These are phyloP conservation scores for Aleiodes sp. DNA, from an alignment of 1,140 invertebrate genomes.

Conservation along the genomic window DNA sequence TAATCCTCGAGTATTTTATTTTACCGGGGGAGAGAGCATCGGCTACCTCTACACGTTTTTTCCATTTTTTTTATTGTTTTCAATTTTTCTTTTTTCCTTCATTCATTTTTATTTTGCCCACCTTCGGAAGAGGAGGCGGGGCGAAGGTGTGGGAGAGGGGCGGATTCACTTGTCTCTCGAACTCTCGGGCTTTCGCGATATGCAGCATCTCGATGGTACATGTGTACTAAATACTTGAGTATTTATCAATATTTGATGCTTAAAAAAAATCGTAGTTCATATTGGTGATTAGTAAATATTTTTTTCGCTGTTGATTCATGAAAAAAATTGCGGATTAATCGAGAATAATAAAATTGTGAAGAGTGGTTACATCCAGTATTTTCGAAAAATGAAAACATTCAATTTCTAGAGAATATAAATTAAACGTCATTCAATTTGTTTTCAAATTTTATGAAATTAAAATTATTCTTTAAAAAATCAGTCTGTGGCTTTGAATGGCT, in stretches of 20 bases:
- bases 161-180: constrained; percentile 18
- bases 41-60: background rate
- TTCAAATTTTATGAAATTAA: too few relatives aligned
- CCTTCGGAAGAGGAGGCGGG: background rate
- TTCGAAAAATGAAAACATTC: too few relatives aligned
- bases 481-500: too few relatives aligned
- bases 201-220: background rate
- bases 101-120: background rate
- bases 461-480: too few relatives aligned
- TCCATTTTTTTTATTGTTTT: constrained; percentile 15
- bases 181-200: background rate
- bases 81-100: constrained; percentile 13
- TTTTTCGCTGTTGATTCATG: too few relatives aligned
- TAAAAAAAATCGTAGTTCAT: constrained; percentile 35
- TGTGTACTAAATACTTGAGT: constrained; percentile 3
- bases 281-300: constrained; percentile 57
- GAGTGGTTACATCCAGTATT: too few relatives aligned
- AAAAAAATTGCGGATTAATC: background rate
- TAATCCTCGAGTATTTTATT: constrained; percentile 51
- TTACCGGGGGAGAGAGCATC: background rate
- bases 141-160: constrained; percentile 48
- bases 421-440: too few relatives aligned
- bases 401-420: too few relatives aligned
- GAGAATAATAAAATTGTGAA: background rate
- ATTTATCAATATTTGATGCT: constrained; percentile 17